These are phyloP conservation scores for Lissocephala sabroskyi DNA, from an alignment of 2,888 invertebrate genomes.

Conservation along the genomic window DNA sequence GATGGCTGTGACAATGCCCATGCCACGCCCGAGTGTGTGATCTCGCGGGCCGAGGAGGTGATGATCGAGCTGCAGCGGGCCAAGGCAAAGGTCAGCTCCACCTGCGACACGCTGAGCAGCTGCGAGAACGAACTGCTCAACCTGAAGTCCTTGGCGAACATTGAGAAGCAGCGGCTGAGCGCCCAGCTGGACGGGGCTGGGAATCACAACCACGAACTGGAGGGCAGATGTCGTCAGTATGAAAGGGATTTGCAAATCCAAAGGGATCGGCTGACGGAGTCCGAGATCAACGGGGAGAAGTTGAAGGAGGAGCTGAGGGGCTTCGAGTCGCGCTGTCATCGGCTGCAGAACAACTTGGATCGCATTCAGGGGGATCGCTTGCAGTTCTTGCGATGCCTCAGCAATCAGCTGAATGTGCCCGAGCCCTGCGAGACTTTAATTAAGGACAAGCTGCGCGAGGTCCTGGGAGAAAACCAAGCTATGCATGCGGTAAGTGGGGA, in stretches of 20 bases:
- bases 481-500: conserved; percentile 78
- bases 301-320: conserved; percentile 71
- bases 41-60: conserved; percentile 85
- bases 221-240: conserved; percentile 81
- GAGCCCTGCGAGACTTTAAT: conserved; percentile 86
- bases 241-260: conserved; percentile 84
- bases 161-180: conserved; percentile 83
- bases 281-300: conserved; percentile 80
- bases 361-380: conserved; percentile 70
- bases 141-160: conserved; percentile 67
- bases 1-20: conserved; percentile 77
- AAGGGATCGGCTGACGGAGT: conserved; percentile 81
- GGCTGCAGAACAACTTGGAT: conserved; percentile 69
- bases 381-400: conserved; percentile 68
- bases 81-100: conserved; percentile 74
- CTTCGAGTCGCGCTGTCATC: conserved; percentile 72
- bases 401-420: conserved; percentile 76
- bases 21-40: conserved; percentile 79
- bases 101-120: conserved; percentile 72
- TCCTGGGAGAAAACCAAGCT: conserved; percentile 84
- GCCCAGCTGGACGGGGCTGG: conserved; percentile 75
- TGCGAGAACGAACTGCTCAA: conserved; percentile 71
- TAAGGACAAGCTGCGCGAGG: conserved; percentile 84
- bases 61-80: conserved; percentile 82
- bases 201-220: conserved; percentile 79